Evolutionary conservation across 2,888 invertebrate genomes (phyloP).

Genomic region (Villa cingulata): DNA sequence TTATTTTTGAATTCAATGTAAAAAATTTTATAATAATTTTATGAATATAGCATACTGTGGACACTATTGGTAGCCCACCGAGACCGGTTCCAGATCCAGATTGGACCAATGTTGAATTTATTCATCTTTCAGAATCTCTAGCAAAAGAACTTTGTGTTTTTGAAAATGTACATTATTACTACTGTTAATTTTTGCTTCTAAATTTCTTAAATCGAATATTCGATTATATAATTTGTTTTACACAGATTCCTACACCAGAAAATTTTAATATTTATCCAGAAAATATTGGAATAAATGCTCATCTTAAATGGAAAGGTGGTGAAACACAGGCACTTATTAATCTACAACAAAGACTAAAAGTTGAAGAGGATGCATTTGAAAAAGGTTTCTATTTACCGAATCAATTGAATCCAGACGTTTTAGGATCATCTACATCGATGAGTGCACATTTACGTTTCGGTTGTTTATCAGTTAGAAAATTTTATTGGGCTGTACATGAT

Average conservation of each 20-base stretch:
- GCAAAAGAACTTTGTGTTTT: slow-evolving; percentile 39
- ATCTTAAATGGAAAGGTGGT: slow-evolving; percentile 49
- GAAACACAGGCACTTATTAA: slow-evolving; percentile 48
- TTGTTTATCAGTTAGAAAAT: slow-evolving; percentile 54
- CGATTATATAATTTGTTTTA: not conserved
- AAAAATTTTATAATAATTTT: not conserved
- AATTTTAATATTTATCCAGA: slow-evolving; percentile 43
- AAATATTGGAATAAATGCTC: slow-evolving; percentile 21
- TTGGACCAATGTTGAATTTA: slow-evolving; percentile 37
- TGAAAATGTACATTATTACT: slow-evolving; percentile 38
- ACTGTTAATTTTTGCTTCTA: too few relatives aligned
- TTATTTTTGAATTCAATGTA: too few relatives aligned
- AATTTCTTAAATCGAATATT: not conserved
- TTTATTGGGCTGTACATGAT: slow-evolving; percentile 57
- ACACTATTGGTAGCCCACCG: slow-evolving; percentile 47
- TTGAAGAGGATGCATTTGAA: slow-evolving; percentile 40
- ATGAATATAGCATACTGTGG: slow-evolving; percentile 43
- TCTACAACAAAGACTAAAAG: slow-evolving; percentile 42
- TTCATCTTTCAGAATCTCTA: slow-evolving; percentile 37
- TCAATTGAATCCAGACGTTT: slow-evolving; percentile 51
- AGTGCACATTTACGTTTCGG: slow-evolving; percentile 60
- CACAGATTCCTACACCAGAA: slow-evolving; percentile 42
- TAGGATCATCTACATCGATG: slow-evolving; percentile 52
- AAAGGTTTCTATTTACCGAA: slow-evolving; percentile 52
- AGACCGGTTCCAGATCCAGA: slow-evolving; percentile 40